Evolutionary conservation across 2,797 vertebrate genomes (phyloP).

Genomic region (Myotis planiceps): DNA sequence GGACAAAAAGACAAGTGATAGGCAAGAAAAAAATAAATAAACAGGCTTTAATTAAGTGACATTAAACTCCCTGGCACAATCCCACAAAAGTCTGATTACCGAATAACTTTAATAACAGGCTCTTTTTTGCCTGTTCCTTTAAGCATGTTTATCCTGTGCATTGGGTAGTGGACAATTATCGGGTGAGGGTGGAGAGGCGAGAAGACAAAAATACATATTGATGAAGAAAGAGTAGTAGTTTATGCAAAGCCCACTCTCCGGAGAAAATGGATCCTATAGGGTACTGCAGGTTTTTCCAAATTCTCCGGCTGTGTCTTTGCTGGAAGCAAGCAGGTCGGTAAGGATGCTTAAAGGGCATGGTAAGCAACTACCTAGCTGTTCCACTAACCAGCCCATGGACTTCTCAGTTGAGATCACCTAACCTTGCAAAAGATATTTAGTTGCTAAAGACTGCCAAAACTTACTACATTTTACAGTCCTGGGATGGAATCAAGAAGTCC

Average conservation of each 20-base stretch:
- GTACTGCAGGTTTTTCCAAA: not conserved
- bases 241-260: not conserved
- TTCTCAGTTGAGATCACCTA: not conserved
- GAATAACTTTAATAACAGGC: conserved; percentile 18
- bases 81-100: not conserved
- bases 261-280: not conserved
- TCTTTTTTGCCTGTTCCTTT: not conserved
- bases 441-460: not conserved
- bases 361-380: not conserved
- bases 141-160: not conserved
- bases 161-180: not conserved
- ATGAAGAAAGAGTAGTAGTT: not conserved
- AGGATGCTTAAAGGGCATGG: not conserved
- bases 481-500: not conserved
- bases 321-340: not conserved
- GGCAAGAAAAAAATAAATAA: not conserved
- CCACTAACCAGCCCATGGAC: not conserved
- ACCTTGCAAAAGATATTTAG: not conserved
- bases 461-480: not conserved
- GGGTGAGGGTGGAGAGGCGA: not conserved
- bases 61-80: not conserved
- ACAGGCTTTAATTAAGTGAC: conserved; percentile 1
- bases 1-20: not conserved
- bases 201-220: not conserved
- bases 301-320: not conserved